Evolutionary conservation across 1,140 invertebrate genomes (phyloP).

Genomic region (Drosophila tani): DNA sequence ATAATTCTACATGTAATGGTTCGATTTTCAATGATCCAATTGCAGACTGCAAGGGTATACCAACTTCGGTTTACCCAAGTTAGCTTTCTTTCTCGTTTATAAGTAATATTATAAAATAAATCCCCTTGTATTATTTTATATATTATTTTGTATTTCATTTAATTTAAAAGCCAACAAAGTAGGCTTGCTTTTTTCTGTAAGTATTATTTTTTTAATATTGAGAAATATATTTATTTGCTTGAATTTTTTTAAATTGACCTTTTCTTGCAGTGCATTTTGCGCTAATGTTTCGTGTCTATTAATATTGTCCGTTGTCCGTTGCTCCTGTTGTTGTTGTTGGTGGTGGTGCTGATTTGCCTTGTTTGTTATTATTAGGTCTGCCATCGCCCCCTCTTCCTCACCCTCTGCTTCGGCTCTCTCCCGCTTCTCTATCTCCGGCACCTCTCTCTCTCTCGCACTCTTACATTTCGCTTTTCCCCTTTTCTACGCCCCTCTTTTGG

Average conservation of each 20-base stretch:
- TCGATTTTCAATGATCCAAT: too few relatives aligned
- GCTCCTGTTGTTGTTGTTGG: conserved; percentile 1
- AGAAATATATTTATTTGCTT: neutral
- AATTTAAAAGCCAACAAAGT: neutral
- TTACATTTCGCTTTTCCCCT: conserved; percentile 4
- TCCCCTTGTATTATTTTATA: too few relatives aligned
- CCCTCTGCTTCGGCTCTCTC: neutral
- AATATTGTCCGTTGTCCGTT: conserved; percentile 59
- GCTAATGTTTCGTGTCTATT: conserved; percentile 66
- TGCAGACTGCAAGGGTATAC: too few relatives aligned
- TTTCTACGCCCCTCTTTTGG: conserved; percentile 7
- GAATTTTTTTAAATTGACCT: fast-evolving
- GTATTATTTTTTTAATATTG: too few relatives aligned
- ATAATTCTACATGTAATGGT: too few relatives aligned
- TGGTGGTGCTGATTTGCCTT: conserved; percentile 27
- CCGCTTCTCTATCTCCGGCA: neutral
- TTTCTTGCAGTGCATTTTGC: conserved; percentile 12
- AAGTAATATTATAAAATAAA: too few relatives aligned
- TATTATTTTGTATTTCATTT: too few relatives aligned
- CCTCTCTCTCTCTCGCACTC: conserved; percentile 2
- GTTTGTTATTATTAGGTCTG: conserved; percentile 55
- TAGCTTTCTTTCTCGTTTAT: too few relatives aligned
- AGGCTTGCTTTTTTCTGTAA: neutral
- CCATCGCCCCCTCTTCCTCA: conserved; percentile 5
- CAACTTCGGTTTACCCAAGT: too few relatives aligned